These are phyloP conservation scores for Neoscelio sp. DNA, from an alignment of 2,888 invertebrate species.

Conservation along the genomic window DNA sequence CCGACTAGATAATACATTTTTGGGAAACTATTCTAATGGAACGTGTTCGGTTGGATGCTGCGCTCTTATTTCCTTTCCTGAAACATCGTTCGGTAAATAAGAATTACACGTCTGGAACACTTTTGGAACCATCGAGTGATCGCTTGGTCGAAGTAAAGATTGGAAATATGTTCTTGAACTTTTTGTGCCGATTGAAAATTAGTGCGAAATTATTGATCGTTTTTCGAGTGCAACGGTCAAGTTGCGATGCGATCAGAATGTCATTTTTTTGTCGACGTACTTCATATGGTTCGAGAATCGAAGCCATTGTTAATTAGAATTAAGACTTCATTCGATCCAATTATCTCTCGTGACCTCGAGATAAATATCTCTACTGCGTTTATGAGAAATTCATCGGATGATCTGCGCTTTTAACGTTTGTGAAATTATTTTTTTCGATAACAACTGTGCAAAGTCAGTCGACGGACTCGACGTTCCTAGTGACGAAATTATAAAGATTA, in stretches of 20 bases:
- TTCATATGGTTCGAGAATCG: conserved; percentile 33
- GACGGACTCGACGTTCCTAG: too few relatives aligned
- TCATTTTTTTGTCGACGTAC: conserved; percentile 26
- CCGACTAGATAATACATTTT: conserved; percentile 58
- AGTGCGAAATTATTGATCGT: conserved; percentile 8
- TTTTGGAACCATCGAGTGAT: conserved; percentile 41
- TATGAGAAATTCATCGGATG: conserved; percentile 37
- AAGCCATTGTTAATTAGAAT: conserved; percentile 77
- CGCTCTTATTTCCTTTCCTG: conserved; percentile 68
- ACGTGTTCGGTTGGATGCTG: too few relatives aligned
- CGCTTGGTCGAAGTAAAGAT: too few relatives aligned
- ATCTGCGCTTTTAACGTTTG: conserved; percentile 26
- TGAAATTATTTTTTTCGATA: too few relatives aligned
- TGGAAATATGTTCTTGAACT: too few relatives aligned
- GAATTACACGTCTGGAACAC: too few relatives aligned
- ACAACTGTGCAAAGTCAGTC: too few relatives aligned
- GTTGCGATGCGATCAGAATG: conserved; percentile 5
- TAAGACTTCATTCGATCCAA: conserved; percentile 75
- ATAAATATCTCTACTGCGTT: conserved; percentile 44
- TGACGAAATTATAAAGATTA: too few relatives aligned
- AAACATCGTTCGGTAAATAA: conserved; percentile 60
- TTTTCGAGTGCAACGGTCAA: conserved; percentile 5
- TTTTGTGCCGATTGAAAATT: too few relatives aligned
- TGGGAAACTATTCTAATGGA: background rate
- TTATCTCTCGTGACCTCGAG: conserved; percentile 71